Percentiles rank a stretch among this genome's conserved stretches.
phyloP scores from a whole-genome alignment of 2,888 invertebrate species.

The Mesorhabditis belari region DNA sequence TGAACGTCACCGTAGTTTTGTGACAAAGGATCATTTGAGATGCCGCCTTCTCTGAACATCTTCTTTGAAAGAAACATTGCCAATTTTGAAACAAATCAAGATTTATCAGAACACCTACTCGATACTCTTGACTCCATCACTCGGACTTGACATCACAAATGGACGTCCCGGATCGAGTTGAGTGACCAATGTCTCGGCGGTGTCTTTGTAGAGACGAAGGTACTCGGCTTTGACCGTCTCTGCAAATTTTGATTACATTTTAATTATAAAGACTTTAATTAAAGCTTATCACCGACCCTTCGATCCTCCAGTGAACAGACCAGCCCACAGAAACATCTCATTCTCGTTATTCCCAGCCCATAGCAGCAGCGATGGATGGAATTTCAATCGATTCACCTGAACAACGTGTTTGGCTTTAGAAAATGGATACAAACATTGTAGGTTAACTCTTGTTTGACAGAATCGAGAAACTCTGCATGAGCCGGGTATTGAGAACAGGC shows the following conservation, averaged over 20 bases:
- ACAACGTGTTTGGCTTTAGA: neutral
- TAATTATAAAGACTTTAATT: neutral
- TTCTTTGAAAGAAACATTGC: too few relatives aligned
- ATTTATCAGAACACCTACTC: slow-evolving; percentile 6
- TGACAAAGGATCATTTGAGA: slow-evolving; percentile 70
- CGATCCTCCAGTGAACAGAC: neutral
- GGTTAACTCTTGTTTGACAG: slow-evolving; percentile 68
- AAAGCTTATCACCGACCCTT: neutral
- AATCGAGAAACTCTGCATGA: slow-evolving; percentile 66
- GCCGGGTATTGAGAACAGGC: slow-evolving; percentile 90
- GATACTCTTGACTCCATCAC: slow-evolving; percentile 67
- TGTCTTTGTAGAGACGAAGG: slow-evolving; percentile 70
- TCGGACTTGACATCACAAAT: slow-evolving; percentile 82
- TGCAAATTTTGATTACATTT: slow-evolving; percentile 3
- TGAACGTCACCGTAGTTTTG: slow-evolving; percentile 77
- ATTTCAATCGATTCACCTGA: slow-evolving; percentile 61
- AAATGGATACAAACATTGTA: neutral
- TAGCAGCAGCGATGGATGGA: slow-evolving; percentile 77
- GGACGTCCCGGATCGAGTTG: slow-evolving; percentile 64
- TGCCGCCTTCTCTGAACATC: slow-evolving; percentile 67
- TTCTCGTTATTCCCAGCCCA: slow-evolving; percentile 97
- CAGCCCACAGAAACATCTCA: slow-evolving; percentile 68
- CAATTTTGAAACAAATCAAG: too few relatives aligned
- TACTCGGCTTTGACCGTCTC: slow-evolving; percentile 39
- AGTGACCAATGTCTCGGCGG: slow-evolving; percentile 66